These are phyloP conservation scores for Cosmia pyralina DNA, from an alignment of 2,888 invertebrate species.

Conservation along the genomic window DNA sequence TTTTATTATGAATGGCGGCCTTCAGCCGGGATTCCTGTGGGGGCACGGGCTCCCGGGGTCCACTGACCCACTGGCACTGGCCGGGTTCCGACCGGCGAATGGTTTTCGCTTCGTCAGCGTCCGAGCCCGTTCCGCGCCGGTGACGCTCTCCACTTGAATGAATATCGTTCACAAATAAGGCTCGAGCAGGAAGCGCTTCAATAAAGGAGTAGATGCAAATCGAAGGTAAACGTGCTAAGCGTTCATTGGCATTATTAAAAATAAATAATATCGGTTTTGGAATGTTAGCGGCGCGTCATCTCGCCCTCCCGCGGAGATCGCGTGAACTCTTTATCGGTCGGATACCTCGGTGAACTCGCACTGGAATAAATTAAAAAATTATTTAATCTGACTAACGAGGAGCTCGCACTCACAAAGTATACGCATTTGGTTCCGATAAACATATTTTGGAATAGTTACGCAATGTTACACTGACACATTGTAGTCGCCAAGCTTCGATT, in stretches of 20 bases:
- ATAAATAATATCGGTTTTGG: conserved; percentile 85
- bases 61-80: conserved; percentile 84
- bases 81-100: conserved; percentile 75
- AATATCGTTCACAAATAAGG: conserved; percentile 71
- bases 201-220: conserved; percentile 75
- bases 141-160: conserved; percentile 74
- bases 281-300: conserved; percentile 83
- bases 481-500: conserved; percentile 71
- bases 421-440: conserved; percentile 63
- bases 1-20: conserved; percentile 86
- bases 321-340: conserved; percentile 86
- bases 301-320: conserved; percentile 86
- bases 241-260: conserved; percentile 88
- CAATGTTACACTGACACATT: conserved; percentile 75
- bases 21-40: conserved; percentile 77
- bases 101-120: conserved; percentile 85
- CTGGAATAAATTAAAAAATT: conserved; percentile 49
- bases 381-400: conserved; percentile 39
- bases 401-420: conserved; percentile 25
- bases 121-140: conserved; percentile 67
- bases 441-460: conserved; percentile 68
- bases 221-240: conserved; percentile 85
- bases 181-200: conserved; percentile 73
- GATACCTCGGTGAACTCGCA: conserved; percentile 61
- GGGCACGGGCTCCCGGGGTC: conserved; percentile 73